Evolutionary conservation across 2,113 vertebrate genomes (phyloP), one percentile per base, ranked within the genome.

Genomic region (Zosterops lateralis): DNA sequence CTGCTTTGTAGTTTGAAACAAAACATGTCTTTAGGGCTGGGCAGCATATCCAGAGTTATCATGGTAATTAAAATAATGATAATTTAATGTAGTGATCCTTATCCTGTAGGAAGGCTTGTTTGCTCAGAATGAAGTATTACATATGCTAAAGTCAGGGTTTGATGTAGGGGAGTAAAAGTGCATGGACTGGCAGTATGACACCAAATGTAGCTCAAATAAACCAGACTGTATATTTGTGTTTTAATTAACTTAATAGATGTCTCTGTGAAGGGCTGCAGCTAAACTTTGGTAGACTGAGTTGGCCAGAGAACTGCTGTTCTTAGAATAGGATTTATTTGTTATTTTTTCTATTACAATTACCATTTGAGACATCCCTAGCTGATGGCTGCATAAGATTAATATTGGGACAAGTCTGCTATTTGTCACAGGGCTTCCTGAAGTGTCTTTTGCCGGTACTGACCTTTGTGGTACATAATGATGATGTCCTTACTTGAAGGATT

Each of bases 261-360:
- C 16, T 84, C 84, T 75, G 31, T 88, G 67, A 75, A 79, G 57
- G 44, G 15, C 17, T 91, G 53, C 36, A 45, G 54, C 48, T 82
- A 51, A 82, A 80, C 61, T 68, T 87, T 51, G 47, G 36, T 81
- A 72, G 51, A 62, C 36, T 68, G 48, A 66, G 45, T 57, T 94
- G 85, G 32, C n/a, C 65, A 85, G 51, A 84, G 77, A 92, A 34
- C 50, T 73, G 38, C 57, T 91, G 40, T 86, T 95, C 70, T 88
- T 88, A 67, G 92, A 89, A 42, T 11, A 84, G 38, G 8, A 61
- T 77, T 89, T 72, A 42, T 83, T 95, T 95, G 57, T 92, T 92
- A 42, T 58, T 95, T 92, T 92, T 93, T 90, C 57, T 94, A 26
- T 72, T 89, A n/a, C 34, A 54, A 94, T 92, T 92, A 79, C 73